These are phyloP conservation scores for Echinometra lucunter DNA, from an alignment of 53 echinoderm and acorn worm genomes.

Conservation along the genomic window DNA sequence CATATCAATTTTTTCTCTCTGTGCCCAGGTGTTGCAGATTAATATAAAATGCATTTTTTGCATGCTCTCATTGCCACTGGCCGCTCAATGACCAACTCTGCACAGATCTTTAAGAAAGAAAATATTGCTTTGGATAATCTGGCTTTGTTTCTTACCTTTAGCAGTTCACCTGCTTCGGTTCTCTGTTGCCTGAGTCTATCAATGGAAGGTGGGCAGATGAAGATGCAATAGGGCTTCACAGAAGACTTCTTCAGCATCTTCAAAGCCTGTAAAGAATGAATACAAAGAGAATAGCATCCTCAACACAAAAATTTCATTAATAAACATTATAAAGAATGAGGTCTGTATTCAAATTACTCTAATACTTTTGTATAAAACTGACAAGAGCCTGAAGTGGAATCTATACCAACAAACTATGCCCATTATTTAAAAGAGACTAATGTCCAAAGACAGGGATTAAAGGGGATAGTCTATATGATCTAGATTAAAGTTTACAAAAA, in stretches of 20 bases:
- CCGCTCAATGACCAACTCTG: no score
- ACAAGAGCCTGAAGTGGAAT: not conserved
- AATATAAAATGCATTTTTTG: no score
- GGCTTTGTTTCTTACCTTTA: constrained; percentile 78
- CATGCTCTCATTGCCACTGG: no score
- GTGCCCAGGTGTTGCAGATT: no score
- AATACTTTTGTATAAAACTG: not conserved
- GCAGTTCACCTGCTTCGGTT: constrained; percentile 90
- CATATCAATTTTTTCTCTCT: no score
- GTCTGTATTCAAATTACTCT: not conserved
- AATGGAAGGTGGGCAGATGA: constrained; percentile 93
- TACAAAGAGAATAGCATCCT: not conserved
- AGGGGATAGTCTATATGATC: no score
- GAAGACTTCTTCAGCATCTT: constrained; percentile 95
- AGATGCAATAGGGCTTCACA: constrained; percentile 96
- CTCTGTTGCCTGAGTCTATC: constrained; percentile 94
- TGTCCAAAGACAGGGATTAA: no score
- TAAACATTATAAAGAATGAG: not conserved
- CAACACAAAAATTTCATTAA: not conserved
- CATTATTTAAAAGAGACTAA: no score
- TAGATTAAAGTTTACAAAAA: not conserved
- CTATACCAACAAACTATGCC: not conserved
- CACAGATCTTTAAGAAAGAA: no score
- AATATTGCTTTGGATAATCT: not conserved
- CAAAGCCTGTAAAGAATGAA: constrained; percentile 75